These are phyloP conservation scores for Ramphastos sulfuratus DNA, from an alignment of 2,113 vertebrate species.

Conservation along the genomic window DNA sequence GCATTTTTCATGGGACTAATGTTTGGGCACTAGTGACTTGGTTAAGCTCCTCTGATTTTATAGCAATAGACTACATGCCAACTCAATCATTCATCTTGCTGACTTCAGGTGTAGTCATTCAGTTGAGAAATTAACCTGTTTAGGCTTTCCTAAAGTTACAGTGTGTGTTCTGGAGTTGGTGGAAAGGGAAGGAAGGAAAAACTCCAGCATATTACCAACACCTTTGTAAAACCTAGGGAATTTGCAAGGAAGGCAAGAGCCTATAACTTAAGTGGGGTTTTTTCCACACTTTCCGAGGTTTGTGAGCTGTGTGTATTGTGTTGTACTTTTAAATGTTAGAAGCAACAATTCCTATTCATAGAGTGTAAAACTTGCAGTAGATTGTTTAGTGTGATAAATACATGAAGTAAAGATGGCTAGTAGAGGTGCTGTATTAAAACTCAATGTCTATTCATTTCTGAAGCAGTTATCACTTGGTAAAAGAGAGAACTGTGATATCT, in stretches of 20 bases:
- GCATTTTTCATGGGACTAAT: no score
- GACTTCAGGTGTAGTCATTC: fast-evolving
- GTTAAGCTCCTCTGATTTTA: neutral
- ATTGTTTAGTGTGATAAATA: neutral
- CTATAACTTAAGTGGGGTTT: neutral
- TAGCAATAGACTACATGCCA: neutral
- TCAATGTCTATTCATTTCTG: neutral
- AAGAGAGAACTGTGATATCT: neutral
- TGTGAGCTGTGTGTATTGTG: neutral
- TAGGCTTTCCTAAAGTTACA: neutral
- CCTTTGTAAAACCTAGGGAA: neutral
- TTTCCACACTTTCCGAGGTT: neutral
- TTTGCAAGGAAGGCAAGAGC: neutral
- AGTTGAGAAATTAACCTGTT: neutral
- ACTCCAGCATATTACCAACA: neutral
- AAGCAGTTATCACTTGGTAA: neutral
- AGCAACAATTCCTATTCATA: neutral
- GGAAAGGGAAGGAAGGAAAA: neutral
- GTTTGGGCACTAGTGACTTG: neutral
- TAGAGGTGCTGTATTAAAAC: neutral
- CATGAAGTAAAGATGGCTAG: neutral
- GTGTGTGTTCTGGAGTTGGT: neutral
- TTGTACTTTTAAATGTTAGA: neutral
- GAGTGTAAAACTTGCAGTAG: neutral
- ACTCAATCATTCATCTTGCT: neutral